Conservation (phyloP, 2,888 invertebrate species). For the Coecobrya sp. region DNA sequence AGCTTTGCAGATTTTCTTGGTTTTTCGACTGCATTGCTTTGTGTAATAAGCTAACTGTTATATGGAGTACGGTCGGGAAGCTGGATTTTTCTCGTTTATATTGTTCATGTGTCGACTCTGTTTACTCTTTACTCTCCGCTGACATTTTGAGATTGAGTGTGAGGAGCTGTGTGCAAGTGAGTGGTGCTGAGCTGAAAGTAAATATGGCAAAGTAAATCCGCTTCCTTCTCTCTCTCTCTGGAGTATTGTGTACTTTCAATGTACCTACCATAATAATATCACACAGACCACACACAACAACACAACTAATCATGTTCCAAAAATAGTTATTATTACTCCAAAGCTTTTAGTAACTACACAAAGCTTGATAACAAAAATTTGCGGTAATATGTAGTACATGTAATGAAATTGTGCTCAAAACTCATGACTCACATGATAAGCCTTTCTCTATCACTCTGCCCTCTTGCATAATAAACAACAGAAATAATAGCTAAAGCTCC, state of each 20-base stretch:
- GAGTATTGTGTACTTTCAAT: conserved; percentile 16
- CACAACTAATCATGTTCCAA: background rate
- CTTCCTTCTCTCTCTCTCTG: conserved; percentile 22
- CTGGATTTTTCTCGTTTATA: conserved; percentile 6
- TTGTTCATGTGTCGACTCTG: background rate
- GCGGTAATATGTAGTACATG: no score
- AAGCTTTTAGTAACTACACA: background rate
- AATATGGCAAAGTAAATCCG: conserved; percentile 36
- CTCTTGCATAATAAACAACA: no score
- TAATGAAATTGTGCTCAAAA: background rate
- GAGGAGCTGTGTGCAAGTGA: background rate
- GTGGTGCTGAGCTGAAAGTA: conserved; percentile 28
- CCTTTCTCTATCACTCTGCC: background rate
- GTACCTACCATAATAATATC: background rate
- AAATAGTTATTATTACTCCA: background rate
- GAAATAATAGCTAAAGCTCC: background rate
- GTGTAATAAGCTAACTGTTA: background rate
- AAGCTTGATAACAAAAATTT: background rate
- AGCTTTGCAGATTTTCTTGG: conserved; percentile 44
- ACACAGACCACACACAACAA: background rate
- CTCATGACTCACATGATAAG: background rate
- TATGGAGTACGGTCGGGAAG: background rate
- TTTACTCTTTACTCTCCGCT: background rate
- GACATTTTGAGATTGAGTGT: conserved; percentile 38
- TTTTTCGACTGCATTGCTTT: conserved; percentile 2